Base-by-base conservation (phyloP, 2,888 invertebrate species). In the Taphrorychus bicolor region DNA sequence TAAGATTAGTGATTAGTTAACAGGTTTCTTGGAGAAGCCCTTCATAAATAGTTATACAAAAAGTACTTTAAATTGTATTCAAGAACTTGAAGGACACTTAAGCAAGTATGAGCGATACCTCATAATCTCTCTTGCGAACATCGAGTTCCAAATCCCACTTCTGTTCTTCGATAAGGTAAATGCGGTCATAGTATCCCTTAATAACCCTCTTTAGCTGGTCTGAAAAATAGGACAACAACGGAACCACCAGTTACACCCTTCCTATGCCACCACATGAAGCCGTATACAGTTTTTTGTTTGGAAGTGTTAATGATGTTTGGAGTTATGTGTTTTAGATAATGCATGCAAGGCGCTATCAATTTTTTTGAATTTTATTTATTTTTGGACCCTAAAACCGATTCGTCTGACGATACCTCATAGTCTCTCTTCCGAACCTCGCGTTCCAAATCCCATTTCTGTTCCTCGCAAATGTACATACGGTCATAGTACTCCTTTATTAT, bases 121-220 rank as follows among this genome's bases (percentile, higher is more conserved):
- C 98, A 89, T 93, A 97, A 89, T 98, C 98, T 91, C 96, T 96
- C 90, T 95, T 97, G 88, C 96, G 93, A 89, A 98, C 97, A 91
- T 97, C 95, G 89, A 94, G 93, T 92, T 98, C 98, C 94, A 98
- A 95, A 93, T 98, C 98, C 93, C 97, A 98, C 90, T 98, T 98
- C 88, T 96, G 95, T 88, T 95, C 93, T 91, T 98, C 98, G 90
- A 97, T 94, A 88, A 91, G 89, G 90, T 92, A 92, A 90, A 97
- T 91, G 89, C 95, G 95, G 86, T 94, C 92, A 91, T 93, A 91
- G 91, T 97, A 95, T 88, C 94, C 92, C 91, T 94, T 91, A 88
- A 93, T 90, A 88, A 96, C 92, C 89, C 89, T 91, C 90, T 92
- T 92, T 88, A 96, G 91, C 86, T 45, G 89, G 86, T 85, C 93